Evolutionary conservation across 2,113 vertebrate species (phyloP).

Genomic region (Columbina picui): DNA sequence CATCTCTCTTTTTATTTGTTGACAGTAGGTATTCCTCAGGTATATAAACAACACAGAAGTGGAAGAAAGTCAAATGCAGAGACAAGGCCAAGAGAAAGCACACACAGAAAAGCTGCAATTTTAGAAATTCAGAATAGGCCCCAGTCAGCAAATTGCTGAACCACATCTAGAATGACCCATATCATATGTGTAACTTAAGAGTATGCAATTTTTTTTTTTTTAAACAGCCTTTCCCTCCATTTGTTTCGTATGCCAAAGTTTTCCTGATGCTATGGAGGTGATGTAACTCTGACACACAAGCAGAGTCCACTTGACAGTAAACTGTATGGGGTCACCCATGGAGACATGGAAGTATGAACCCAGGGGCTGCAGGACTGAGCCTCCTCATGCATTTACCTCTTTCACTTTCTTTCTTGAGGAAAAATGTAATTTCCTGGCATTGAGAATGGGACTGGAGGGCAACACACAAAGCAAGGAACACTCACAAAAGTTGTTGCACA

Average conservation of each 20-base stretch:
- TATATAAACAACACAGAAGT: not conserved
- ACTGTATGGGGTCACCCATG: not conserved
- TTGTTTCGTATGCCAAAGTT: not conserved
- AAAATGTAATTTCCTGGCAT: not conserved
- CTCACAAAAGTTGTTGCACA: not conserved
- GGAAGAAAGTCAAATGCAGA: not conserved
- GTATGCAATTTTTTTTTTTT: not conserved
- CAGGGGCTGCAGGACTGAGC: not conserved
- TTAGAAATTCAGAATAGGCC: not conserved
- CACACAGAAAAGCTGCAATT: not conserved
- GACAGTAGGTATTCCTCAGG: not conserved
- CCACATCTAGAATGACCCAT: not conserved
- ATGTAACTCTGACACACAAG: not conserved
- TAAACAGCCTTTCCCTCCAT: not conserved
- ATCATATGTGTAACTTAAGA: not conserved
- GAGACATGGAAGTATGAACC: not conserved
- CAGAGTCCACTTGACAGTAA: not conserved
- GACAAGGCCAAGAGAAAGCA: not conserved
- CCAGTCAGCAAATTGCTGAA: not conserved
- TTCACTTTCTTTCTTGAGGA: not conserved
- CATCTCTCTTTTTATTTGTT: not conserved
- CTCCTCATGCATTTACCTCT: not conserved
- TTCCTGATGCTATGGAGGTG: not conserved
- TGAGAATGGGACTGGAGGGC: not conserved
- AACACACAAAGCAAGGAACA: not conserved